phyloP scores from a whole-genome alignment of 1,140 invertebrate genomes.

The Temnothorax longispinosus region DNA sequence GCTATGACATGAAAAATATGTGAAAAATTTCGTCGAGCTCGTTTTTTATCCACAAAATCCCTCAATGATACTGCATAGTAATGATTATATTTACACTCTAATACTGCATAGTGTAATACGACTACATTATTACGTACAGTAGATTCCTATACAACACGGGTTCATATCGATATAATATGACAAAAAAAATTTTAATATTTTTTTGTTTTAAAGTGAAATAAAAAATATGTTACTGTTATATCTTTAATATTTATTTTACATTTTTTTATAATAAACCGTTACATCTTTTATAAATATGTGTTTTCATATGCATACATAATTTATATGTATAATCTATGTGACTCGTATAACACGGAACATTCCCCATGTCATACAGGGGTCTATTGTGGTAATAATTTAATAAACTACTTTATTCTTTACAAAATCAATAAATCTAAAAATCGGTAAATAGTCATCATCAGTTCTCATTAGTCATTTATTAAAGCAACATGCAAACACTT shows the following conservation, averaged over 20 bases:
- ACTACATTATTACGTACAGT: neutral
- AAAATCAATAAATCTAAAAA: neutral
- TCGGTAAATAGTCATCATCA: neutral
- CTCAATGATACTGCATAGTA: neutral
- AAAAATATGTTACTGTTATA: no score
- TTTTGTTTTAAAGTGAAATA: no score
- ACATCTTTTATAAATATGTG: no score
- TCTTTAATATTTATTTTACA: no score
- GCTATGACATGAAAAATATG: neutral
- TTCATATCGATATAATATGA: no score
- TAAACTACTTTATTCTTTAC: neutral
- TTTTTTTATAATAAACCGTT: no score
- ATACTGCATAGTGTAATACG: neutral
- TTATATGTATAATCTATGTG: no score
- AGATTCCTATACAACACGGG: no score
- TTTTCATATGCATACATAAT: no score
- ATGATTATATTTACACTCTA: neutral
- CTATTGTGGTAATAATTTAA: neutral
- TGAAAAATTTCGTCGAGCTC: conserved; percentile 25
- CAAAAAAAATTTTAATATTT: no score
- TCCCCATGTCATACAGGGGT: no score
- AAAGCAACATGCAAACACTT: neutral
- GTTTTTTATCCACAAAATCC: neutral
- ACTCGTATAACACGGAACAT: no score
- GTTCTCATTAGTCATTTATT: neutral